Evolutionary conservation across 35 echinoderm and acorn worm genomes (phyloP).

Genomic region (Ophiothrix spiculata): DNA sequence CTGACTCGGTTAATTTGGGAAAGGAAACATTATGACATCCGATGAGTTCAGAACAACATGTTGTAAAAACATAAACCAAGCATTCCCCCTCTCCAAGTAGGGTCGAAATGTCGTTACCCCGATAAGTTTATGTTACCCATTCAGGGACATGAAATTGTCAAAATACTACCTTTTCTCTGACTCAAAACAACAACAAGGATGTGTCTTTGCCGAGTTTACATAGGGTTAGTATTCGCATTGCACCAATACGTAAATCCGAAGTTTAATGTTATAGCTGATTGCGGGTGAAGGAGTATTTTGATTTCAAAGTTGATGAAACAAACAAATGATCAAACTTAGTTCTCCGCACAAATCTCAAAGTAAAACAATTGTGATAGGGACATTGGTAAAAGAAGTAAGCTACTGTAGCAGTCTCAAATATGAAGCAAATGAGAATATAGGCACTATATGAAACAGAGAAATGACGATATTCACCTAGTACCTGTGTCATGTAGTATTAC

Average conservation of each 20-base stretch:
- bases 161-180: background rate
- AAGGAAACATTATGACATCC: background rate
- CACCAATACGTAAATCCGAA: background rate
- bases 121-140: background rate
- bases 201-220: background rate
- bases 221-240: background rate
- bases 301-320: background rate
- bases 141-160: background rate
- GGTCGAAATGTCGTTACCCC: background rate
- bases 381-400: too few relatives aligned
- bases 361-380: too few relatives aligned
- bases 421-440: too few relatives aligned
- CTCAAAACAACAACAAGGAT: background rate
- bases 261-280: background rate
- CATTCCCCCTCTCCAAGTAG: background rate
- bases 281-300: background rate
- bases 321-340: background rate
- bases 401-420: too few relatives aligned
- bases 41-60: background rate
- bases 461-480: too few relatives aligned
- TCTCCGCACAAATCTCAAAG: too few relatives aligned
- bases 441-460: too few relatives aligned
- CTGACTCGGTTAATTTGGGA: background rate
- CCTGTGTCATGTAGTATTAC: too few relatives aligned
- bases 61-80: background rate